phyloP scores from a whole-genome alignment of 2,797 vertebrate genomes.

The Arremon brunneinucha region DNA sequence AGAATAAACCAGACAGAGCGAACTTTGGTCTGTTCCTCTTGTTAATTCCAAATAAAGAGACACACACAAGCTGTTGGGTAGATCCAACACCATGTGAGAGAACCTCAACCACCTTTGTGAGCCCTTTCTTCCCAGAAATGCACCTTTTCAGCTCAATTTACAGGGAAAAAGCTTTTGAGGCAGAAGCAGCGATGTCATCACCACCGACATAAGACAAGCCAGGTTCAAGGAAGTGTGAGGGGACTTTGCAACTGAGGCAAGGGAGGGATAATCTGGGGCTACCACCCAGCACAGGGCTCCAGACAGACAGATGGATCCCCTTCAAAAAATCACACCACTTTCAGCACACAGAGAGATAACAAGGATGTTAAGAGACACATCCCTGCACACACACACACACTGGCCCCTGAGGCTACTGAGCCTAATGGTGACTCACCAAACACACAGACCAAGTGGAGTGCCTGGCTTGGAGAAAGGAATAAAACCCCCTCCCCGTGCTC shows the following conservation, averaged over 20 bases:
- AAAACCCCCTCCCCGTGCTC: background rate
- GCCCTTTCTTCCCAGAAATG: background rate
- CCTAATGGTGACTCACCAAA: background rate
- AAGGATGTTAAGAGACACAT: background rate
- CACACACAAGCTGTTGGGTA: background rate
- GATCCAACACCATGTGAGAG: background rate
- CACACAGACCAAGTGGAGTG: background rate
- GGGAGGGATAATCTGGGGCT: background rate
- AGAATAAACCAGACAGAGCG: rapidly evolving
- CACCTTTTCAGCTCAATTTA: background rate
- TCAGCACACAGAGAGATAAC: rapidly evolving
- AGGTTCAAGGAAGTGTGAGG: rapidly evolving
- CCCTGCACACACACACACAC: too few relatives aligned
- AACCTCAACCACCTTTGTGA: rapidly evolving
- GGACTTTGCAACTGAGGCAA: background rate
- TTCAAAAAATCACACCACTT: rapidly evolving
- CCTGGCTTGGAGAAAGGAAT: background rate
- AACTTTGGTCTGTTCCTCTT: background rate
- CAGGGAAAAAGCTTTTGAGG: background rate
- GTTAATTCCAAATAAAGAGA: background rate
- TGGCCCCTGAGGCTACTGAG: background rate
- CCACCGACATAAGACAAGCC: rapidly evolving
- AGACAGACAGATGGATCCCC: background rate
- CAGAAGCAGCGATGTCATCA: background rate
- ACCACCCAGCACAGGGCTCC: background rate